A percentile compares a stretch with the other conserved stretches of the same genome.
These are phyloP conservation scores for Myripristis murdjan DNA, from an alignment of 2,797 vertebrate genomes.

Conservation along the genomic window DNA sequence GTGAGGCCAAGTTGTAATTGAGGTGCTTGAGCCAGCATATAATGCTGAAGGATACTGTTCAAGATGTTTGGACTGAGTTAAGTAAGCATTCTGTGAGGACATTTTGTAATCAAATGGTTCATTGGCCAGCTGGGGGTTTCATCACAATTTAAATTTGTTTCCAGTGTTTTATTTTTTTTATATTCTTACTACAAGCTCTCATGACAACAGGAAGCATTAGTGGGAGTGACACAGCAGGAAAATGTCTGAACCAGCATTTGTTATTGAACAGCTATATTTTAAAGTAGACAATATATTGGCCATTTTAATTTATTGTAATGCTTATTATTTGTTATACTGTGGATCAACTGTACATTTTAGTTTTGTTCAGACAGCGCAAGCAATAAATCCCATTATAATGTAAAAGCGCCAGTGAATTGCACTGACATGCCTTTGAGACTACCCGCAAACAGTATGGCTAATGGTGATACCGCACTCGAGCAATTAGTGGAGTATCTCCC, in stretches of 20 bases:
- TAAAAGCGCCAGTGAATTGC: slow-evolving; percentile 53
- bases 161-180: background rate
- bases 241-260: background rate
- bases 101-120: slow-evolving; percentile 48
- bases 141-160: background rate
- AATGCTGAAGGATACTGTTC: slow-evolving; percentile 63
- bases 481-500: slow-evolving; percentile 71
- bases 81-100: slow-evolving; percentile 47
- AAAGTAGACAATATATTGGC: background rate
- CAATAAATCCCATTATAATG: slow-evolving; percentile 48
- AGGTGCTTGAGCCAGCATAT: slow-evolving; percentile 67
- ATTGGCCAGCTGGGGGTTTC: slow-evolving; percentile 25
- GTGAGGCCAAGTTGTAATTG: slow-evolving; percentile 72
- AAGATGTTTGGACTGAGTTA: slow-evolving; percentile 64
- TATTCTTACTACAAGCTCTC: slow-evolving; percentile 6
- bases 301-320: slow-evolving; percentile 17
- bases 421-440: slow-evolving; percentile 52
- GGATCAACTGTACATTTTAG: slow-evolving; percentile 10
- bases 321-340: slow-evolving; percentile 31
- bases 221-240: background rate
- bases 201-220: slow-evolving; percentile 14
- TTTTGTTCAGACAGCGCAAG: slow-evolving; percentile 20
- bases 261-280: background rate
- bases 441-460: slow-evolving; percentile 50
- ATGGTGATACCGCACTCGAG: slow-evolving; percentile 59